Conservation (phyloP, 30 jellyfish, hydroid and myxozoan genomes). For the Sanderia malayensis region DNA sequence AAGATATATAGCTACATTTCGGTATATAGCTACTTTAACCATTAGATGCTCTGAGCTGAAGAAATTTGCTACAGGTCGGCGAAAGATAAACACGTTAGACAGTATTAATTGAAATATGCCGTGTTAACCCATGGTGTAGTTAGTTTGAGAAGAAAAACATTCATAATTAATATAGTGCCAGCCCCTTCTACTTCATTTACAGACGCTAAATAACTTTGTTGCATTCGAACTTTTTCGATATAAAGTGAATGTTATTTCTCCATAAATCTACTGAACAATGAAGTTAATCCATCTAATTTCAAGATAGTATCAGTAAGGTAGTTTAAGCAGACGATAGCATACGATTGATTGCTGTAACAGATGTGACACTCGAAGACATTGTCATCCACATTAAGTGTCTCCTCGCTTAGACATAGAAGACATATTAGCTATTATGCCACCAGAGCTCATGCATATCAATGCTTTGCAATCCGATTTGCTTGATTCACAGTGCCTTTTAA, state of each 20-base stretch:
- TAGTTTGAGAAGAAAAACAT: too few relatives aligned
- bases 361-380: not conserved
- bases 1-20: too few relatives aligned
- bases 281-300: not conserved
- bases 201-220: not conserved
- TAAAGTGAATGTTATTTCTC: not conserved
- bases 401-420: not conserved
- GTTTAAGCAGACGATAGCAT: not conserved
- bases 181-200: not conserved
- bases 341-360: not conserved
- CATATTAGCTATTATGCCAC: not conserved
- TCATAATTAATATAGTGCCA: not conserved
- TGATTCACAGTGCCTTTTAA: not conserved
- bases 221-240: not conserved
- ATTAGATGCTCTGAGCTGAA: too few relatives aligned
- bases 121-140: too few relatives aligned
- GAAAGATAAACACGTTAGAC: too few relatives aligned
- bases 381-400: not conserved
- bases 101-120: too few relatives aligned
- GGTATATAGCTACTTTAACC: too few relatives aligned
- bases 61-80: too few relatives aligned
- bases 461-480: not conserved
- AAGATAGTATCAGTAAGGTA: not conserved
- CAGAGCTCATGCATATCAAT: not conserved
- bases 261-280: not conserved